Conservation (phyloP, 2,888 invertebrate genomes). For the Stenodema calcarata region DNA sequence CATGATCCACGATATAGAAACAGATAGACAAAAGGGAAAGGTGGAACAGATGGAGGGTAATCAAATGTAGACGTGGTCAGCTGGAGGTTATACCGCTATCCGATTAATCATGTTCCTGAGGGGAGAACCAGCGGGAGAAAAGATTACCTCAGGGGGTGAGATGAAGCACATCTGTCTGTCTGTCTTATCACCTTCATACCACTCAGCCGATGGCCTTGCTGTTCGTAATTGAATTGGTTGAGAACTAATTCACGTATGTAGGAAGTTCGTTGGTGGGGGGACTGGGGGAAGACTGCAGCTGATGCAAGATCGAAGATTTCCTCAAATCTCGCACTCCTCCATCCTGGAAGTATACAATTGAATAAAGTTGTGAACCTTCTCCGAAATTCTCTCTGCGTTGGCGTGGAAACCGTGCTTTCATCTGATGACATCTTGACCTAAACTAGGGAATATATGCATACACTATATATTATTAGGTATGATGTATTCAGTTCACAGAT, state of each 20-base stretch:
- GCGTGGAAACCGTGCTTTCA: too few species aligned
- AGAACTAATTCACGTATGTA: neutral
- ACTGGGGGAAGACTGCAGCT: neutral
- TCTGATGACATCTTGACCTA: too few species aligned
- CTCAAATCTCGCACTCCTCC: too few species aligned
- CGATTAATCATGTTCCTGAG: neutral
- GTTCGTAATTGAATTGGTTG: slow-evolving; percentile 11
- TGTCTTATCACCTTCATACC: slow-evolving; percentile 7
- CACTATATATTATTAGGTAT: too few species aligned
- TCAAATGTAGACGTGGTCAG: slow-evolving; percentile 8
- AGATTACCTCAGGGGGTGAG: neutral
- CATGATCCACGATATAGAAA: neutral
- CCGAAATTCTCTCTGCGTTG: too few species aligned
- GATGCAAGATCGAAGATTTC: too few species aligned
- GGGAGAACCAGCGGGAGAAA: neutral
- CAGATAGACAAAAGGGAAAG: neutral
- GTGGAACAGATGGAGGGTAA: slow-evolving; percentile 5
- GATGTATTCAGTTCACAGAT: too few species aligned
- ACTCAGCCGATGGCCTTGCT: neutral
- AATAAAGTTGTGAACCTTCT: too few species aligned
- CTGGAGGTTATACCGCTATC: neutral
- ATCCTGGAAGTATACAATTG: too few species aligned
- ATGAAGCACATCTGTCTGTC: slow-evolving; percentile 16
- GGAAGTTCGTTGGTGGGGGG: neutral
- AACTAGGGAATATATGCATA: too few species aligned